Evolutionary conservation across 2,888 invertebrate species (phyloP).

Genomic region (Gnatocerus cornutus): DNA sequence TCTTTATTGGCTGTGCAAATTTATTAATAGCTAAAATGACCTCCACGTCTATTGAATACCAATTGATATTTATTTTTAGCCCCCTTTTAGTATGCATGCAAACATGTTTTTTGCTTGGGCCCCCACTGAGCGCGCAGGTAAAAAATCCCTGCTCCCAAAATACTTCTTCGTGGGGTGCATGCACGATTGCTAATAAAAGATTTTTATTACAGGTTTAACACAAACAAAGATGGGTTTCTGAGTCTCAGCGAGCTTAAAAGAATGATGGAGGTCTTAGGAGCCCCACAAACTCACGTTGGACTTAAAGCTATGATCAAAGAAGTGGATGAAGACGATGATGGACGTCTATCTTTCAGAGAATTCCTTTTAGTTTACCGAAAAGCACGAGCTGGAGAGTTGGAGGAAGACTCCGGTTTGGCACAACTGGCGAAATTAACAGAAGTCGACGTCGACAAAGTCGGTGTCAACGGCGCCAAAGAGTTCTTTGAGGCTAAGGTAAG

Average conservation of each 20-base stretch:
- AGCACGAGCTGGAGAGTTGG: constrained; percentile 92
- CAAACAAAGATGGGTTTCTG: constrained; percentile 90
- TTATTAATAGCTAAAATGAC: constrained; percentile 23
- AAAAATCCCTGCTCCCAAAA: constrained; percentile 11
- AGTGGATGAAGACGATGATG: constrained; percentile 90
- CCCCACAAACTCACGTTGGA: constrained; percentile 96
- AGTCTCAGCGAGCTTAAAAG: constrained; percentile 92
- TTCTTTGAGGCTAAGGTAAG: constrained; percentile 94
- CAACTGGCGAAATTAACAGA: constrained; percentile 91
- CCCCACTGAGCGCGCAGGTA: constrained; percentile 28
- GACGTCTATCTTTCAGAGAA: constrained; percentile 93
- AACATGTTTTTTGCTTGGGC: constrained; percentile 8
- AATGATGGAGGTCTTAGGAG: constrained; percentile 97
- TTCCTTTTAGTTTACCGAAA: constrained; percentile 88
- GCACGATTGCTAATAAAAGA: constrained; percentile 15
- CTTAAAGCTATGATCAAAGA: constrained; percentile 96
- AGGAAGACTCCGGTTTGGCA: constrained; percentile 88
- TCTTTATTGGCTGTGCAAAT: constrained; percentile 15
- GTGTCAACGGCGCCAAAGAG: constrained; percentile 94
- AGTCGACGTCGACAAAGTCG: constrained; percentile 94
- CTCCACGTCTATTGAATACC: constrained; percentile 19
- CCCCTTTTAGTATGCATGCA: constrained; percentile 18
- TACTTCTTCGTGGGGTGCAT: constrained; percentile 26
- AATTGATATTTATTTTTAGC: constrained; percentile 13
- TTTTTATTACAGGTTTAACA: constrained; percentile 85